Evolutionary conservation across 2,113 vertebrate genomes (phyloP).

Genomic region (Martes martes): DNA sequence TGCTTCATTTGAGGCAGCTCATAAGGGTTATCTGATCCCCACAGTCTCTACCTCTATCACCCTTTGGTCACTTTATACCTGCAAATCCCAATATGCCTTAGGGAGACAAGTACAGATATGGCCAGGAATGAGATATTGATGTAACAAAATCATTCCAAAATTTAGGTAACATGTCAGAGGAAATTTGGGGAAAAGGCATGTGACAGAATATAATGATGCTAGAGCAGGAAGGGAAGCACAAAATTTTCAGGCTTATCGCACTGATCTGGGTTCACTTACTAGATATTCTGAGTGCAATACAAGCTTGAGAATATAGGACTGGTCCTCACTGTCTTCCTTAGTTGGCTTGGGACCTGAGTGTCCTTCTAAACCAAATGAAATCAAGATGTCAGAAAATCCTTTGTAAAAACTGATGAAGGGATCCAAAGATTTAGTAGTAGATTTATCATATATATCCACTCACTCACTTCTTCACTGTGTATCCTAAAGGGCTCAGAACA

Average conservation of each 20-base stretch:
- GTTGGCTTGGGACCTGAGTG: not conserved
- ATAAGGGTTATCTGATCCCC: not conserved
- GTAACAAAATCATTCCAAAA: not conserved
- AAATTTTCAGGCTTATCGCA: not conserved
- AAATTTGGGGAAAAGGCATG: not conserved
- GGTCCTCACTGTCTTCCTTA: not conserved
- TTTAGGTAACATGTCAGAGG: not conserved
- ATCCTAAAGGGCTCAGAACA: not conserved
- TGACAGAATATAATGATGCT: not conserved
- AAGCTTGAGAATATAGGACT: not conserved
- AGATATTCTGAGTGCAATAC: not conserved
- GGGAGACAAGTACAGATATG: not conserved
- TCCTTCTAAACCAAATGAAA: not conserved
- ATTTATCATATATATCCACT: not conserved
- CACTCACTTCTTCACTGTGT: not conserved
- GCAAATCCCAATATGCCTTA: not conserved
- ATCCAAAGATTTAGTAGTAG: not conserved
- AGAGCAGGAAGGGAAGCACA: not conserved
- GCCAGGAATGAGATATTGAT: not conserved
- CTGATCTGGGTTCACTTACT: not conserved
- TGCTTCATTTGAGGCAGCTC: not conserved
- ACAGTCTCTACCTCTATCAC: not conserved
- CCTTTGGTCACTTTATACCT: not conserved
- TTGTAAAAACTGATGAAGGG: not conserved
- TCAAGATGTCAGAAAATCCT: not conserved